A percentile compares a stretch with the other conserved stretches of the same genome.
Conservation (phyloP, 1,140 invertebrate species). For the Rhopalosiphum maidis region DNA sequence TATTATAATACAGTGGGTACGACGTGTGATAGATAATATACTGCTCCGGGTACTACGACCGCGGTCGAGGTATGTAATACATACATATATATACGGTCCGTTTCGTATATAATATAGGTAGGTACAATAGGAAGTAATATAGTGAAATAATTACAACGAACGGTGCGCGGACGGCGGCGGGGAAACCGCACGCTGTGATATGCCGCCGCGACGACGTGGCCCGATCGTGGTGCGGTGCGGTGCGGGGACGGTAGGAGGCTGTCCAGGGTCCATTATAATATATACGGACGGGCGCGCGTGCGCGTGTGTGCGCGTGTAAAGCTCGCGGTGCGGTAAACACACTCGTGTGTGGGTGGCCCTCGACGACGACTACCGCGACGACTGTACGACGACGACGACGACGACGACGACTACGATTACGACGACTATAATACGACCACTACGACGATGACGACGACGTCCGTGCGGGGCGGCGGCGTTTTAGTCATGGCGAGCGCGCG, state of each 20-base stretch:
- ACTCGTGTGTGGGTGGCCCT: constrained; percentile 39
- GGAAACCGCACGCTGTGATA: constrained; percentile 26
- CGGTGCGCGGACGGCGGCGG: not conserved
- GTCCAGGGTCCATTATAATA: constrained; percentile 2
- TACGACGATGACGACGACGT: not conserved
- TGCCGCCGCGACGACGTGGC: not conserved
- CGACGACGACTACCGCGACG: not conserved
- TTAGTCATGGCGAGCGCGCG: constrained; percentile 29
- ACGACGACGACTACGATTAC: not conserved
- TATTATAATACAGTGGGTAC: not conserved
- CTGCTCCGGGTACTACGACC: not conserved
- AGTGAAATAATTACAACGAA: constrained; percentile 16
- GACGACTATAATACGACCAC: not conserved
- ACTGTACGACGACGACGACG: not conserved
- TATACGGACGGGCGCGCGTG: not conserved
- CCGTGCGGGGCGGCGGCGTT: not conserved
- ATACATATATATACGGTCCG: not conserved
- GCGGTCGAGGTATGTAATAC: not conserved
- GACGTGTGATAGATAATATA: not conserved
- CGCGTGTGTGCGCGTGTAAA: not conserved
- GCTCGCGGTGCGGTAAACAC: not conserved
- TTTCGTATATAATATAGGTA: not conserved
- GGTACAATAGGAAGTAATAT: constrained; percentile 4
- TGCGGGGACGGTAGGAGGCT: not conserved
- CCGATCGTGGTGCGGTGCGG: not conserved